Conservation (phyloP, 23 tunicate species). For the Styela clava region DNA sequence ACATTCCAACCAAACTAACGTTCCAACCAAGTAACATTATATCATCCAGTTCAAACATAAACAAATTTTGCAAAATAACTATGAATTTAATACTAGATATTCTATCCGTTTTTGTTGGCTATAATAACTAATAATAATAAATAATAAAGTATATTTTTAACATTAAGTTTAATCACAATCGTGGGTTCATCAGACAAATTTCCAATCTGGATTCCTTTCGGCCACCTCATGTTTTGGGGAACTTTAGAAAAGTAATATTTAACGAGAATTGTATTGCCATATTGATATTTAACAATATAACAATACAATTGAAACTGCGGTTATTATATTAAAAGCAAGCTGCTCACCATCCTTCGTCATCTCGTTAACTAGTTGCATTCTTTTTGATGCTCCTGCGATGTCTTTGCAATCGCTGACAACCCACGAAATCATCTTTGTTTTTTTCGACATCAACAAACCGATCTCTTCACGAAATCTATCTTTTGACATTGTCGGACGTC, state of each 20-base stretch:
- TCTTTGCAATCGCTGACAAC: slow-evolving; percentile 45
- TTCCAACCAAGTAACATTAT: background rate
- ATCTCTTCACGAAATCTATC: background rate
- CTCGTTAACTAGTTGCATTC: slow-evolving; percentile 11
- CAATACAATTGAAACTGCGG: background rate
- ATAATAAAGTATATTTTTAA: too few relatives aligned
- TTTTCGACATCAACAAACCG: background rate
- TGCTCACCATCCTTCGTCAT: slow-evolving; percentile 5
- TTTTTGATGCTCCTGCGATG: slow-evolving; percentile 17
- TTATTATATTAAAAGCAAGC: background rate
- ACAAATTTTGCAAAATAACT: too few relatives aligned
- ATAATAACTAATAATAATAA: too few relatives aligned
- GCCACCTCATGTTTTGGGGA: too few relatives aligned
- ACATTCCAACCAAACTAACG: background rate
- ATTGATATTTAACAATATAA: background rate
- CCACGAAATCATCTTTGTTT: slow-evolving; percentile 33
- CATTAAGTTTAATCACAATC: too few relatives aligned
- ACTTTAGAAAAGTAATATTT: background rate
- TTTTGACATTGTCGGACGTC: background rate
- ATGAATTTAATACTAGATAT: too few relatives aligned
- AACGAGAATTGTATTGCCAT: background rate
- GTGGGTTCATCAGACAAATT: too few relatives aligned
- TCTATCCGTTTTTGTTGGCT: too few relatives aligned
- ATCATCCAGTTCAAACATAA: background rate
- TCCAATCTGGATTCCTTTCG: too few relatives aligned